Evolutionary conservation across 2,888 invertebrate species (phyloP), one percentile per base, ranked within the genome.

Genomic region (Syrphus vitripennis): DNA sequence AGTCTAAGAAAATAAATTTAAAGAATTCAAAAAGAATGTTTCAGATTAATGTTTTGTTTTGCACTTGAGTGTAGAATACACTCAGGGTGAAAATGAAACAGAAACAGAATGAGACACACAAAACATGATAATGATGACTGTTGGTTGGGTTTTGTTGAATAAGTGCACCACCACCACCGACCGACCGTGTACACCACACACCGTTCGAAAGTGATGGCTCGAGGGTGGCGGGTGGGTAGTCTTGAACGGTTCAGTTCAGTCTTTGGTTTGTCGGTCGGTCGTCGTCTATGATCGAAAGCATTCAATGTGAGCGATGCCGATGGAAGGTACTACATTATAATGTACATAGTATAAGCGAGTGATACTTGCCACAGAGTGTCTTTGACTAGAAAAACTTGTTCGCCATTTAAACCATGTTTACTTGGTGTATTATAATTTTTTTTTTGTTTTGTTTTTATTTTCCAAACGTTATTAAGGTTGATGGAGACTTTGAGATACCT

Each of bases 311-410:
- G 65, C 34, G 59, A 34, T 53, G 53, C 14, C 10, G 21, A 12
- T 4, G 45, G 0, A 16, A 10, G 9, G 1, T 48, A 48, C 48
- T 5, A 9, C 16, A 6, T 48, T 19, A 16, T 21, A n/a, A n/a
- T n/a, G 29, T 55, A 16, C n/a, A n/a, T 29, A 7, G n/a, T 29
- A 14, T 50, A 78, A 71, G 19, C 65, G 71, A 50, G 55, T 59
- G 67, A 57, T 48, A 21, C 48, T 70, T 55, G 42, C 76, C 61
- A 50, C 61, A 50, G n/a, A n/a, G n/a, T n/a, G 59, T 61, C 76
- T 83, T 77, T 63, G 79, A 84, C 83, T 80, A 76, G 84, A 84
- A 80, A 84, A 84, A 84, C 84, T 80, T 84, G 84, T 84, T 84
- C 84, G 84, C 84, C 84, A 80, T 79, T 81, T 84, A 80, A 84